Evolutionary conservation across 37 sponge, comb jelly and placozoan species (phyloP).

Genomic region (Crambe crambe): DNA sequence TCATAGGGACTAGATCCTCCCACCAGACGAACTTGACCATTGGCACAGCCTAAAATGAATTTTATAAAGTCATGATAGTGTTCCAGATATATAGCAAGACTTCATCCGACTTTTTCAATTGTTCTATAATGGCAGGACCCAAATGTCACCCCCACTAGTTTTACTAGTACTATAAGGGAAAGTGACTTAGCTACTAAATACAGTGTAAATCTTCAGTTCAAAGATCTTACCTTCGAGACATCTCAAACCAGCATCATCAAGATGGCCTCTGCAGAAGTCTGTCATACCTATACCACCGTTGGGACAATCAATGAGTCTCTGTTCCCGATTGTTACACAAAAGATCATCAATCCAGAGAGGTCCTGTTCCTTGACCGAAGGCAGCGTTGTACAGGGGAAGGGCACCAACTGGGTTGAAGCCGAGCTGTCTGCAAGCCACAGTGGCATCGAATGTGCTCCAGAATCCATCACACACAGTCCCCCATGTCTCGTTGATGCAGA

Average conservation of each 20-base stretch:
- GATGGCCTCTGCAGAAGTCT: background rate
- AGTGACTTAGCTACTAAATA: no score
- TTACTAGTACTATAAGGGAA: no score
- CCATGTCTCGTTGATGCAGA: background rate
- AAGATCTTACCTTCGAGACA: background rate
- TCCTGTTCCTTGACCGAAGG: slow-evolving; percentile 11
- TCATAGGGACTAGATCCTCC: slow-evolving; percentile 11
- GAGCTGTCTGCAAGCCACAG: background rate
- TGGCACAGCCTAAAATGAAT: slow-evolving; percentile 8
- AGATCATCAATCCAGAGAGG: slow-evolving; percentile 25
- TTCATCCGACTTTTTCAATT: no score
- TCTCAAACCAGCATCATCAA: slow-evolving; percentile 8
- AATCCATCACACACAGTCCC: background rate
- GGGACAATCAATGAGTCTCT: slow-evolving; percentile 14
- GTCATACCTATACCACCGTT: slow-evolving; percentile 1
- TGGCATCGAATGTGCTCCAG: background rate
- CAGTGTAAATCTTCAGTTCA: no score
- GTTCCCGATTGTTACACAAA: slow-evolving; percentile 2
- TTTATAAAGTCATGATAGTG: background rate
- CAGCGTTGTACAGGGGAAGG: background rate
- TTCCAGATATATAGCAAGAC: no score
- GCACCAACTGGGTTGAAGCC: background rate
- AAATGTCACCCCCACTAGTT: no score
- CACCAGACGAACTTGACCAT: slow-evolving; percentile 27
- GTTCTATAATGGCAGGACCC: no score